Evolutionary conservation across 2,797 vertebrate genomes (phyloP).

Genomic region (Pteronotus mesoamericanus): DNA sequence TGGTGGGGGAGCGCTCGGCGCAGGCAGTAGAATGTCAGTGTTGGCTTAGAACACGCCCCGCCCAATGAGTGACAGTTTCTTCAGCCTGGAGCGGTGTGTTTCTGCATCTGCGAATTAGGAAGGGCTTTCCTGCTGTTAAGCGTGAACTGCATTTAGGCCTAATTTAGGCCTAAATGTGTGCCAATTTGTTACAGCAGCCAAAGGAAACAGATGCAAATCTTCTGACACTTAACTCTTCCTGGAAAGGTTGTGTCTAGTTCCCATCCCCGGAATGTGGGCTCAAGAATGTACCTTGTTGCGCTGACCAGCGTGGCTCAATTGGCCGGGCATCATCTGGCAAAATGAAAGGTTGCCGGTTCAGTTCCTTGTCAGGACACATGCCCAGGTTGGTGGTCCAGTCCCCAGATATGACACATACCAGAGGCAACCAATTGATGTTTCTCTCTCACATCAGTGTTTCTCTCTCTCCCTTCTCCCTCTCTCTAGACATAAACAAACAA

Average conservation of each 20-base stretch:
- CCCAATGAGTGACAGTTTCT: background rate
- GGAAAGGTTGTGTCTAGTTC: background rate
- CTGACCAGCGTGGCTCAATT: too few relatives aligned
- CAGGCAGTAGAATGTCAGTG: background rate
- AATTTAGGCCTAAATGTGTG: background rate
- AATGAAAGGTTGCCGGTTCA: too few relatives aligned
- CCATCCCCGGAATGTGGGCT: background rate
- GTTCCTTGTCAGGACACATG: too few relatives aligned
- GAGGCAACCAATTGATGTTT: background rate
- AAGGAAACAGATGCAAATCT: background rate
- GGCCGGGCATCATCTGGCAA: too few relatives aligned
- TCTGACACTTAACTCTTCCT: background rate
- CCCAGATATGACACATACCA: too few relatives aligned
- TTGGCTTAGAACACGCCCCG: accelerated
- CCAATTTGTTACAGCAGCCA: background rate
- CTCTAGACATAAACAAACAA: background rate
- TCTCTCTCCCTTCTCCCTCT: background rate
- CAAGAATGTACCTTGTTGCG: background rate
- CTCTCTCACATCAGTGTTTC: background rate
- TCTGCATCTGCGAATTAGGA: background rate
- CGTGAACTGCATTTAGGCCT: background rate
- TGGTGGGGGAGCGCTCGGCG: too few relatives aligned
- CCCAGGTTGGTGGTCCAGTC: too few relatives aligned
- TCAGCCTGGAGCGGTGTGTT: background rate
- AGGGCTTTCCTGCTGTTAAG: background rate